Evolutionary conservation across 2,888 invertebrate species (phyloP), one percentile per base, ranked within the genome.

Genomic region (Acronicta psi): DNA sequence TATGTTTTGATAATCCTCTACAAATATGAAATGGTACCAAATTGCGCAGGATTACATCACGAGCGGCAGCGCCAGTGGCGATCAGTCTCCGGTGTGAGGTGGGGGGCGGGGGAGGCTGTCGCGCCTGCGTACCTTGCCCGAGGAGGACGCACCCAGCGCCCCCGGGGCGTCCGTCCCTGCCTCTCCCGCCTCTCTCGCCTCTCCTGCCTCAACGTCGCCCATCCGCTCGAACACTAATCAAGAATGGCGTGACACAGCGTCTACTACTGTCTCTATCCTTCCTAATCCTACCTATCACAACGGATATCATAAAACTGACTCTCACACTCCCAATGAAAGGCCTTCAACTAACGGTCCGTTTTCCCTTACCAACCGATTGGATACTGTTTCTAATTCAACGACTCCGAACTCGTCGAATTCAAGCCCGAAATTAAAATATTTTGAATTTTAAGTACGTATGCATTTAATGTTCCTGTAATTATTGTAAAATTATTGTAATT

Each of bases 81-180:
- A 93, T 8, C 93, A 93, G 75, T 94, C 94, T 18, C 93, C 94
- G 5, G 94, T 94, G 82, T 94, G 94, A 94, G 93, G 83, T 51
- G 91, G 81, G 84, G 87, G 89, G 94, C 94, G 94, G 93, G 94
- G 90, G 94, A 92, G 93, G 92, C 85, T 89, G 61, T 79, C 83
- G 81, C 92, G 92, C 86, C 90, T 93, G 85, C 89, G 88, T 82
- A 92, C 92, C 68, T 82, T 93, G 75, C 87, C 90, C 56, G 93
- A 93, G 84, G 93, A 94, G 82, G 93, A 93, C 75, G 82, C 78
- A 58, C 69, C 81, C 49, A 67, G 77, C 59, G 50, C 50, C 16
- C 68, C 75, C 45, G 83, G 82, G 62, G 80, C 81, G 66, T 74
- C 83, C 40, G 56, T 62, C 67, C 79, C 81, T 57, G 84, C 90